Percentiles rank a stretch among this genome's conserved stretches.
These are phyloP conservation scores for Leucoptera coffeella DNA, from an alignment of 2,888 invertebrate species.

Conservation along the genomic window DNA sequence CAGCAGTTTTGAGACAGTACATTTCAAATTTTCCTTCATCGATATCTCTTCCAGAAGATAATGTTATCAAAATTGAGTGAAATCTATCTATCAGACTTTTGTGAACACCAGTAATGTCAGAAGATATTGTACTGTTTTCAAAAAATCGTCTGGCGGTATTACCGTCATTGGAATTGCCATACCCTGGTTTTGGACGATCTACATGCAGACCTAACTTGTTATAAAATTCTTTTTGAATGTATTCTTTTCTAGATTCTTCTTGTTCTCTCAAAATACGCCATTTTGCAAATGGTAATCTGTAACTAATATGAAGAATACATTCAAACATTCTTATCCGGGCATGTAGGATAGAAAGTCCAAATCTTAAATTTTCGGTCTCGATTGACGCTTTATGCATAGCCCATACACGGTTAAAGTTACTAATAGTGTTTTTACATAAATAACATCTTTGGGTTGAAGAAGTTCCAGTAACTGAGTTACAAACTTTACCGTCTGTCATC, in stretches of 20 bases:
- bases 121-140: not conserved
- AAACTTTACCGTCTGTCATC: conserved; percentile 9
- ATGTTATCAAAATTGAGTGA: not conserved
- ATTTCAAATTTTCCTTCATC: conserved; percentile 1
- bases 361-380: not conserved
- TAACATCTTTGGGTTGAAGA: conserved; percentile 7
- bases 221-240: not conserved
- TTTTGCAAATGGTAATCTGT: not conserved
- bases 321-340: not conserved
- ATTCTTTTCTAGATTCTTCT: not conserved
- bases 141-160: no score
- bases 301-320: conserved; percentile 4
- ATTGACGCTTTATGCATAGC: not conserved
- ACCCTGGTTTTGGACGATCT: not conserved
- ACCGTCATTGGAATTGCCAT: not conserved
- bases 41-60: not conserved
- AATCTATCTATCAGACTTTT: not conserved
- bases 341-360: not conserved
- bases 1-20: conserved; percentile 3
- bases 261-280: not conserved
- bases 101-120: not conserved
- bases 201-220: not conserved
- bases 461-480: conserved; percentile 7
- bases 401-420: not conserved
- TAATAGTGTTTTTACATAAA: conserved; percentile 4